phyloP scores from a whole-genome alignment of 1,140 invertebrate species.

The Argopecten irradians region DNA sequence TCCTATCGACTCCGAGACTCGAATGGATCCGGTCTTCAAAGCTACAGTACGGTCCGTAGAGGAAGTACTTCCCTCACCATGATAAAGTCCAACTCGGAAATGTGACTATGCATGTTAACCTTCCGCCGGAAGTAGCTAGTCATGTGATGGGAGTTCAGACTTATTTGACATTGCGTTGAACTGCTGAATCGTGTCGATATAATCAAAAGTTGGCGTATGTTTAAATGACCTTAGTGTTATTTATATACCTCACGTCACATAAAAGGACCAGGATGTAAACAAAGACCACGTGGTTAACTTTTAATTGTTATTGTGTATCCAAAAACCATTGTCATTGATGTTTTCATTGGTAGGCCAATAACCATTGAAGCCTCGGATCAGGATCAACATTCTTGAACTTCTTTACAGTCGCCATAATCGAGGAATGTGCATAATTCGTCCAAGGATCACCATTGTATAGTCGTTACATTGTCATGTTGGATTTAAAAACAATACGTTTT shows the following conservation, averaged over 20 bases:
- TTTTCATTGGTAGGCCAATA: no score
- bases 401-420: no score
- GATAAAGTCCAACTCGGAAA: constrained; percentile 48
- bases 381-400: background rate
- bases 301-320: no score
- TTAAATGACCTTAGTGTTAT: background rate
- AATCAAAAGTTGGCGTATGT: no score
- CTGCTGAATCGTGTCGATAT: no score
- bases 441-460: background rate
- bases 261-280: background rate
- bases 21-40: constrained; percentile 67
- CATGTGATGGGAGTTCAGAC: background rate
- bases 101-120: constrained; percentile 30
- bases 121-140: background rate
- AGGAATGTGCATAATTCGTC: background rate
- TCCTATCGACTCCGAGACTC: constrained; percentile 54
- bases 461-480: background rate
- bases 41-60: constrained; percentile 69
- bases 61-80: constrained; percentile 68
- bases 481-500: background rate
- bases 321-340: no score
- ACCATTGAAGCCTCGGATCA: no score
- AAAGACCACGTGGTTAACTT: background rate
- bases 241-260: background rate
- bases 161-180: no score